Evolutionary conservation across 1,140 invertebrate genomes (phyloP).

Genomic region (Apocrypta bakeri): DNA sequence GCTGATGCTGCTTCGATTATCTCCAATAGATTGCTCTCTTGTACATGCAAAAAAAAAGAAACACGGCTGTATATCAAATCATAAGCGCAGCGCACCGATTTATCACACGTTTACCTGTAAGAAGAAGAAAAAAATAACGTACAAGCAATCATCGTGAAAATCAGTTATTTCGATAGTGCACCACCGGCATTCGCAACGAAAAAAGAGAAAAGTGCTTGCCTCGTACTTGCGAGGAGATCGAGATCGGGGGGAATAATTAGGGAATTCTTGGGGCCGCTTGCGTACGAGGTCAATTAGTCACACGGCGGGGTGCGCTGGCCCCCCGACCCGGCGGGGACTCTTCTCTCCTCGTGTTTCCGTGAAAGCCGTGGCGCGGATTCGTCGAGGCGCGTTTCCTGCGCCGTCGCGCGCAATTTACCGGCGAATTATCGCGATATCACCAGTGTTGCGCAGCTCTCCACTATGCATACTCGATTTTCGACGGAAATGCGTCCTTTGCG

Average conservation of each 20-base stretch:
- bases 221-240: constrained; percentile 47
- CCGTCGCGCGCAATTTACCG: constrained; percentile 45
- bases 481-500: constrained; percentile 54
- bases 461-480: constrained; percentile 32
- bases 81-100: too few species aligned
- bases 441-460: constrained; percentile 1
- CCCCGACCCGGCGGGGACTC: constrained; percentile 26
- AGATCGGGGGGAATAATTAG: constrained; percentile 67
- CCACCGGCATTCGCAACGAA: too few species aligned
- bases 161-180: not conserved
- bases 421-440: constrained; percentile 62
- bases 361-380: constrained; percentile 21
- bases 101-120: too few species aligned
- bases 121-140: not conserved
- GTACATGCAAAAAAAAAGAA: too few species aligned
- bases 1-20: too few species aligned
- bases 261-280: constrained; percentile 1
- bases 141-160: not conserved
- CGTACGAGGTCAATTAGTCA: constrained; percentile 67
- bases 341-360: constrained; percentile 51
- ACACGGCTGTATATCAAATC: too few species aligned
- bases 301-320: constrained; percentile 58
- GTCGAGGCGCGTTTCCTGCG: constrained; percentile 49
- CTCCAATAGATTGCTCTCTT: too few species aligned
- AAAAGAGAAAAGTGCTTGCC: not conserved